Base-by-base conservation (phyloP, 1,140 invertebrate species). In the Trichomalopsis sarcophagae region DNA sequence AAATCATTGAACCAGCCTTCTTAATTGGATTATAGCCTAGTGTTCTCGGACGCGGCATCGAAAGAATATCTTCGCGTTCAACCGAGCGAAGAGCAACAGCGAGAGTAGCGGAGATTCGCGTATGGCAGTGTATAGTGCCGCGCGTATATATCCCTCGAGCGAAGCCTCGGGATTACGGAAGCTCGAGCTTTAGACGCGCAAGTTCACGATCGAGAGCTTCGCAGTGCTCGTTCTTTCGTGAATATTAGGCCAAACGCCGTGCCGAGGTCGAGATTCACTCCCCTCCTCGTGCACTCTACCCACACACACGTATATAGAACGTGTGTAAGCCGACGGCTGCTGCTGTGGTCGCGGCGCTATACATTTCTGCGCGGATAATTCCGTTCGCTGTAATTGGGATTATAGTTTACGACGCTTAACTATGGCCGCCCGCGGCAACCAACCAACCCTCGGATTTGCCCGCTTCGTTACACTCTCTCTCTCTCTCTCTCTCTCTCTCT, bases 281-380 rank as follows among this genome's bases (percentile, higher is more conserved):
- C 7, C 77, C 30, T 36, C 33, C 33, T 27, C 1, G 27, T 27
- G 5, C 33, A 0, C 23, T 4, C 13, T 50, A 62, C 6, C n/a
- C 21, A 21, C 21, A 14, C 14, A 13, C 11, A 62, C 55, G 7
- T 5, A 62, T 9, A 62, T 21, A 62, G 76, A 84, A 30, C 55
- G 27, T 66, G 75, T 55, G 62, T 84, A 84, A 84, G 83, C 83
- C 83, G 78, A 40, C 30, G 82, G 77, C 75, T 73, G 83, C 77
- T 78, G 82, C 78, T 81, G 84, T 66, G 76, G 83, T 71, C 33
- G 76, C 74, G 50, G 62, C 44, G 78, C 84, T 77, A 81, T 78
- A 81, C 84, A 73, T 89, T 89, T 89, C 88, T 84, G 69, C 87
- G 86, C 87, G 87, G 88, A 89, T 89, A 89, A 89, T 89, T 89